A percentile compares a stretch with the other conserved stretches of the same genome.
These are phyloP conservation scores for Spodoptera picta DNA, from an alignment of 2,888 invertebrate species.

Conservation along the genomic window DNA sequence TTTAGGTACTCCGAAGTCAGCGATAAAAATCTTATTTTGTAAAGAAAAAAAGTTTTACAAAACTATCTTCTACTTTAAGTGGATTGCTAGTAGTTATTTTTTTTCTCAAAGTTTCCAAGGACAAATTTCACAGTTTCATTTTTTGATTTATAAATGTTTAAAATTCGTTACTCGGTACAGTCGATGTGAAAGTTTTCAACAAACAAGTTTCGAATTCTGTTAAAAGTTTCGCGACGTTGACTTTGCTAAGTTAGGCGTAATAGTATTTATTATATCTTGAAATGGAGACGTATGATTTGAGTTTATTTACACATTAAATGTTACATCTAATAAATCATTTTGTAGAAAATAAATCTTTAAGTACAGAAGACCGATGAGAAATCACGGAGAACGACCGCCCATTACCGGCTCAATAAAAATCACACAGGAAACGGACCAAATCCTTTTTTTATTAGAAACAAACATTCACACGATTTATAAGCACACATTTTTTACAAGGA, in stretches of 20 bases:
- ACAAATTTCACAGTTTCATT: conserved; percentile 36
- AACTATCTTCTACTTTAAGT: conserved; percentile 49
- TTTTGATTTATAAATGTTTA: conserved; percentile 43
- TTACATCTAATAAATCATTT: too few species aligned
- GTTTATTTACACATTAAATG: too few species aligned
- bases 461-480: conserved; percentile 50
- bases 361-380: conserved; percentile 3
- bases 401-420: conserved; percentile 31
- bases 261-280: too few species aligned
- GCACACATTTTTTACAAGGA: conserved; percentile 44
- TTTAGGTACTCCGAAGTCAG: conserved; percentile 12
- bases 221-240: conserved; percentile 26
- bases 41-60: conserved; percentile 28
- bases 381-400: conserved; percentile 4
- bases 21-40: conserved; percentile 33
- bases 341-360: too few species aligned
- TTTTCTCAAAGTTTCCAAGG: conserved; percentile 34
- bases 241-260: too few species aligned
- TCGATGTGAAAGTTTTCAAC: conserved; percentile 23
- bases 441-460: conserved; percentile 51
- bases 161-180: conserved; percentile 27
- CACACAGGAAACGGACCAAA: conserved; percentile 19
- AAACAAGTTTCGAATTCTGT: conserved; percentile 37
- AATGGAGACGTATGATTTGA: too few species aligned
- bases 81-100: conserved; percentile 37